phyloP scores from a whole-genome alignment of 2,888 invertebrate species.

The Drosophila borborema region DNA sequence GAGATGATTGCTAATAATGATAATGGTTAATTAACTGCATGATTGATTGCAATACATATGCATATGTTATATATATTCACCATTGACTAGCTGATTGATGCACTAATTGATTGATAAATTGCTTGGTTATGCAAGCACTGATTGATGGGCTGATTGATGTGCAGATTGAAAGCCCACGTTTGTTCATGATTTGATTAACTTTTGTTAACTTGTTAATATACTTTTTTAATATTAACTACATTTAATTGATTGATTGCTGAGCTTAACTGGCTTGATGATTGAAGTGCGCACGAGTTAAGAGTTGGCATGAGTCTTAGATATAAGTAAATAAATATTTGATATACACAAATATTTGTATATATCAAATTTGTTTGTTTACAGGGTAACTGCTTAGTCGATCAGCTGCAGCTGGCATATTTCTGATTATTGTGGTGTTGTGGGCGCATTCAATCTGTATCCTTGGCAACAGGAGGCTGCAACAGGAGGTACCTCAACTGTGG shows the following conservation, averaged over 20 bases:
- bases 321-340: too few relatives aligned
- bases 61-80: too few relatives aligned
- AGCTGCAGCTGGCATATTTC: constrained; percentile 6
- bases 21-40: too few relatives aligned
- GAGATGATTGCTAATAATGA: too few relatives aligned
- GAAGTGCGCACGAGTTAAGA: too few relatives aligned
- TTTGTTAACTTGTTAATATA: too few relatives aligned
- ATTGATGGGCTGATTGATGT: neutral
- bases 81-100: neutral
- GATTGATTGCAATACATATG: too few relatives aligned
- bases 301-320: too few relatives aligned
- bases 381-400: constrained; percentile 25
- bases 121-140: neutral
- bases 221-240: too few relatives aligned
- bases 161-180: neutral
- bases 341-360: neutral
- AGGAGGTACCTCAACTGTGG: constrained; percentile 27
- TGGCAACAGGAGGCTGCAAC: constrained; percentile 35
- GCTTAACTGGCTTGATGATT: neutral
- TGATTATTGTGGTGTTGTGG: constrained; percentile 40
- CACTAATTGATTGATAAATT: neutral
- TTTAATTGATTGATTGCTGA: neutral
- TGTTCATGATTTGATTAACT: too few relatives aligned
- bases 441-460: constrained; percentile 23
- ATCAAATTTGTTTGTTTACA: neutral